Base-by-base conservation (phyloP, 2,797 vertebrate genomes). In the Pygocentrus nattereri region DNA sequence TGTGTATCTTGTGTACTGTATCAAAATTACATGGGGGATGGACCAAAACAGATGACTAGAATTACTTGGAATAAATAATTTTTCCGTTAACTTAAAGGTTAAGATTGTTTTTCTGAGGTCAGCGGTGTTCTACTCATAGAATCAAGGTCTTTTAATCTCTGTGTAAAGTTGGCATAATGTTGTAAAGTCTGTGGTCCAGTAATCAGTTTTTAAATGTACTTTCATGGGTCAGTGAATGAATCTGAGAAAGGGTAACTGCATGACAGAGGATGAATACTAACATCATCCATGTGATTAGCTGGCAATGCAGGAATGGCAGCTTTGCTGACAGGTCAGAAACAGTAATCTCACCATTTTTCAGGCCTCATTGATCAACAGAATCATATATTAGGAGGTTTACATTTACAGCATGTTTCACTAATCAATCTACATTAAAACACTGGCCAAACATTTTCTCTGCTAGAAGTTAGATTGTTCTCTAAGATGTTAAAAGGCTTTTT, bases 181-280 rank as follows among this genome's bases (percentile, higher is more conserved):
- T 72, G 49, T 54, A 72, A 31, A 54, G 49, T 34, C 34, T 23
- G 38, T 41, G 49, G 25, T 71, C 6, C 16, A 30, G 23, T 52
- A 47, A 25, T 50, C 19, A 54, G 27, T 54, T 50, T 70, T 70
- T 70, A 49, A 70, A 70, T 30, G 23, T 44, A 70, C 23, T 70
- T 72, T 72, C 70, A 72, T 34, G 70, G 70, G 70, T 72, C 70
- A 72, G 49, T 52, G 50, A 72, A 54, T 30, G 25, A 54, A 72
- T 31, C 25, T 13, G 21, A 44, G 25, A 52, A 70, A 34, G 49
- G 19, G 70, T 54, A 54, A 54, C 21, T 72, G 69, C 49, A 52
- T 72, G 44, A 70, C 68, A 49, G 23, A 70, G 23, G 44, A 50
- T 27, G 44, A 50, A 50, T 70, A 70, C 25, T 27, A 15, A 70